Evolutionary conservation across 35 echinoderm and acorn worm genomes (phyloP).

Genomic region (Lytechinus pictus): DNA sequence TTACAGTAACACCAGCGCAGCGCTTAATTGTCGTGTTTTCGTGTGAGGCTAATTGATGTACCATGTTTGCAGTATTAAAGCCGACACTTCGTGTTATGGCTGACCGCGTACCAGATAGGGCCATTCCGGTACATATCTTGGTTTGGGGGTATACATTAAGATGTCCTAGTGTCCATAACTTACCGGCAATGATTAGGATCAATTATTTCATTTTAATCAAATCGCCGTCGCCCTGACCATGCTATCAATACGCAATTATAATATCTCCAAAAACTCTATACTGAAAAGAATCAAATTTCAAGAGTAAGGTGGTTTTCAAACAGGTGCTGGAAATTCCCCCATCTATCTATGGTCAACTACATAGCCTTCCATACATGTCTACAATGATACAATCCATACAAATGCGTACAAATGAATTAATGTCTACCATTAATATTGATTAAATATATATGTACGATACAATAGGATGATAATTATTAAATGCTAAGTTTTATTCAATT

Average conservation of each 20-base stretch:
- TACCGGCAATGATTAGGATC: not conserved
- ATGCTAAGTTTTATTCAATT: too few relatives aligned
- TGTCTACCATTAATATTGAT: not conserved
- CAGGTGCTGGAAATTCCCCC: not conserved
- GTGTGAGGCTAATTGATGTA: slow-evolving; percentile 32
- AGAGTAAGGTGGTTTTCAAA: not conserved
- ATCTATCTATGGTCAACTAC: not conserved
- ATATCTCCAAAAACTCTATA: not conserved
- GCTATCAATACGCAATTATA: not conserved
- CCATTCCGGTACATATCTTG: not conserved
- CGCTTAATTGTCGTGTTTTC: slow-evolving; percentile 49
- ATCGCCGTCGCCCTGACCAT: not conserved
- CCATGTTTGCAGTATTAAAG: slow-evolving; percentile 37
- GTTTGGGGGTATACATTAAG: not conserved
- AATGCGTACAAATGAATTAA: too few relatives aligned
- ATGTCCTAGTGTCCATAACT: not conserved
- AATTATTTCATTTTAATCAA: not conserved
- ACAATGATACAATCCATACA: too few relatives aligned
- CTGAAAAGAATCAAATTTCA: not conserved
- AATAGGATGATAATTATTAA: too few relatives aligned
- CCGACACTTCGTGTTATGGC: slow-evolving; percentile 23
- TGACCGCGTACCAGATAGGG: slow-evolving; percentile 8
- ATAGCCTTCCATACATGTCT: too few relatives aligned
- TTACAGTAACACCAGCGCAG: slow-evolving; percentile 1
- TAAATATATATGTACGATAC: too few relatives aligned